Base-by-base conservation (phyloP, 2,113 vertebrate species). In the Trichechus manatus region DNA sequence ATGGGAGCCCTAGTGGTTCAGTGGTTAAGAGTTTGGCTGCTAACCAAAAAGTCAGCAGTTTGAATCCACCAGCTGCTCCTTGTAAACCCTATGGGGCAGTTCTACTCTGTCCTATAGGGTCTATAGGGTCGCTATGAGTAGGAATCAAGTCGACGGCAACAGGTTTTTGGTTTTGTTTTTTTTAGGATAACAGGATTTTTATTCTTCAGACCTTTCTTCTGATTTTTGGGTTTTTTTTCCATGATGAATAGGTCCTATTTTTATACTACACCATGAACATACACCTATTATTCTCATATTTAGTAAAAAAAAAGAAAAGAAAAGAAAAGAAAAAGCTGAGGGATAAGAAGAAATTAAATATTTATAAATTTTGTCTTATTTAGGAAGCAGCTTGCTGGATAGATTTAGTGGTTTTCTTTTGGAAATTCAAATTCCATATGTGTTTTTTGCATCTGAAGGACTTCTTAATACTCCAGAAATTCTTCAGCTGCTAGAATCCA, bases 401-500 rank as follows among this genome's bases (percentile, higher is more conserved):
- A 91, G 13, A 93, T 96, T 85, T 96, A 92, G 96, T 91, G 97
- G 85, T 7, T 98, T 98, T 98, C 97, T 98, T 91, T 95, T 99
- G 98, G 98, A 99, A 90, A 98, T 99, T 74, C 97, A 97, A 50
- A 96, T 99, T 96, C 99, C 99, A 0, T 99, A 99, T 94, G 97
- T 99, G 80, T 97, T 99, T 98, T 96, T 99, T 82, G 98, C 99
- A 98, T 99, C 99, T 2, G 99, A 99, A 92, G 99, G 99, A 91
- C 99, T 99, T 97, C 96, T 99, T 95, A 98, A 98, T 95, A 97
- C 92, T 95, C 98, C 99, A 39, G 98, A 98, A 95, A 98, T 99
- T 95, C 99, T 99, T 94, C 99, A 99, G 93, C 98, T 98, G 33
- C 98, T 99, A 9, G 99, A 99, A 98, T 99, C 99, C 66, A 98